A percentile compares a stretch with the other conserved stretches of the same genome.
These are phyloP conservation scores for Drosophila watanabei DNA, from an alignment of 1,140 invertebrate genomes.

Conservation along the genomic window DNA sequence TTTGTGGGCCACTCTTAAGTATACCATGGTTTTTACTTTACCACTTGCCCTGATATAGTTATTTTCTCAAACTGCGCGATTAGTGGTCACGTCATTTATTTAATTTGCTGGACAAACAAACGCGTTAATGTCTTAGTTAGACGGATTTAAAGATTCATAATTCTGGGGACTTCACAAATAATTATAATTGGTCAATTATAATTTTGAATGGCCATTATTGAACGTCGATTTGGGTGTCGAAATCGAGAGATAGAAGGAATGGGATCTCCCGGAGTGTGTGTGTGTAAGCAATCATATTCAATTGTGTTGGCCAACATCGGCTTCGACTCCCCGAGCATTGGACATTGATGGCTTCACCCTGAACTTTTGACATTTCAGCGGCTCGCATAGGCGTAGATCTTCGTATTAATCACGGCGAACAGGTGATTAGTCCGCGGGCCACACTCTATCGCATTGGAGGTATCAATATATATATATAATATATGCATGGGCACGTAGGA, in stretches of 20 bases:
- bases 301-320: constrained; percentile 50
- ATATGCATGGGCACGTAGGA: constrained; percentile 33
- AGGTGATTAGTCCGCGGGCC: constrained; percentile 75
- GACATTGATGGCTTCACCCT: constrained; percentile 79
- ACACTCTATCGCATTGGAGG: constrained; percentile 14
- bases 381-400: constrained; percentile 49
- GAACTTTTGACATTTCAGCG: constrained; percentile 74
- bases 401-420: constrained; percentile 75
- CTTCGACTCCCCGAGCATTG: constrained; percentile 61
- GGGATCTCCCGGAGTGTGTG: constrained; percentile 21
- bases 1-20: constrained; percentile 14
- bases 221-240: constrained; percentile 27
- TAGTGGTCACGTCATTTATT: constrained; percentile 9
- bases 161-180: constrained; percentile 15
- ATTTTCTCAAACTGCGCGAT: constrained; percentile 3
- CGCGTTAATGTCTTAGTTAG: constrained; percentile 13
- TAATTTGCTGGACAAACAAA: constrained; percentile 21
- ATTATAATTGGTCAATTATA: constrained; percentile 44
- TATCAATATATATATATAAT: constrained; percentile 46
- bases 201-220: constrained; percentile 18
- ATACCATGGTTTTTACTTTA: constrained; percentile 14
- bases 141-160: background rate
- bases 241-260: constrained; percentile 25
- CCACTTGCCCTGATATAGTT: constrained; percentile 32
- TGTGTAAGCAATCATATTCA: constrained; percentile 28